Evolutionary conservation across 1,140 invertebrate species (phyloP), one percentile per base, ranked within the genome.

Genomic region (Globodera rostochiensis): DNA sequence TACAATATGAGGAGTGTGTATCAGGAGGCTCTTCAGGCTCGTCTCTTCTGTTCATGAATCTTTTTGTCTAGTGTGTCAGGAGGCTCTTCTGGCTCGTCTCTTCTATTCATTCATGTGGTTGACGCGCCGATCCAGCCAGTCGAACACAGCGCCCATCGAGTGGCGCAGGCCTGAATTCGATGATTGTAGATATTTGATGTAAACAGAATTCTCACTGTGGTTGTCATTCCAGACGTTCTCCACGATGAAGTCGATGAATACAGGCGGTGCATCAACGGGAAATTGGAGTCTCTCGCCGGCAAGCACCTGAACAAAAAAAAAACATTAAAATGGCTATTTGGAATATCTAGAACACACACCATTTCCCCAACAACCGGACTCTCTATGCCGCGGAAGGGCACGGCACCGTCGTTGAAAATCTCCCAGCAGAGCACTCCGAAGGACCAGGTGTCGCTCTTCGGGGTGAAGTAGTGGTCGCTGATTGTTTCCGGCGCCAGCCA

Each of bases 401-500:
- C 82, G 9, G n/a, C 83, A 9, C 81, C 81, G 7, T 82, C 46
- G 49, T 15, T 64, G 67, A 83, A 53, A 19, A 82, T 76, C 49
- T 83, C 82, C 80, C 80, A 81, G 53, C 80, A 81, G 5, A 81
- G 53, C 46, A 81, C 49, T 4, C 83, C 83, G 69, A 25, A 85
- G n/a, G 77, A 36, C 47, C 69, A 84, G 13, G 79, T 74, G 76
- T 84, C 83, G 11, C 77, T 84, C 36, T 84, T 86, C 9, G 45
- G 66, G 0, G 74, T 85, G 78, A 80, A 85, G 64, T 77, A 81
- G 46, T 53, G 77, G 8, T 57, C 60, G 1, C 64, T 49, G 1
- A 85, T 19, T 15, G 84, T 80, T 66, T 84, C 83, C 6, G 80
- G 84, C n/a, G 83, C 70, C 49, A 84, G 64, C 83, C 84, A 84